Percentiles rank a stretch among this genome's conserved stretches.
Conservation (phyloP, 2,797 vertebrate genomes). For the Chelon labrosus region DNA sequence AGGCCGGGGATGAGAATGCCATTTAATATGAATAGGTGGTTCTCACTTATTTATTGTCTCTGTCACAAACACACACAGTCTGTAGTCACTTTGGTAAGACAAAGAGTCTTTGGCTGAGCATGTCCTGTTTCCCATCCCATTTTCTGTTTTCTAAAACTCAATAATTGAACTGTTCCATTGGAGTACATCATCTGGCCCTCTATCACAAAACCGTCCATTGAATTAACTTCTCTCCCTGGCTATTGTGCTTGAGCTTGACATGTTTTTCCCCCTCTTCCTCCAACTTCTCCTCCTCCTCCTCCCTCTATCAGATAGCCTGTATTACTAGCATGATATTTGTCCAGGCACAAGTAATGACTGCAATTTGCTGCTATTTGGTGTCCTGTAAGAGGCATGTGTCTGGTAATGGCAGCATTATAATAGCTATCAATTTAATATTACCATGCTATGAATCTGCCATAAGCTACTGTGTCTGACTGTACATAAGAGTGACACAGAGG, state of each 20-base stretch:
- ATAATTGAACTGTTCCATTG: constrained; percentile 80
- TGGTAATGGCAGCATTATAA: constrained; percentile 75
- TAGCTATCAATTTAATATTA: constrained; percentile 75
- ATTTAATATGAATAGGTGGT: constrained; percentile 78
- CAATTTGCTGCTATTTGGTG: constrained; percentile 78
- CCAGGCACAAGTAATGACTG: constrained; percentile 73
- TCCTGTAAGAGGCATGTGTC: constrained; percentile 61
- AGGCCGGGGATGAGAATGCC: constrained; percentile 74
- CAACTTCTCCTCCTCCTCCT: constrained; percentile 6
- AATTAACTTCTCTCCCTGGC: constrained; percentile 69
- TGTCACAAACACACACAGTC: constrained; percentile 23
- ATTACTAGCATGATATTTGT: constrained; percentile 71
- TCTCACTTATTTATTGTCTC: constrained; percentile 69
- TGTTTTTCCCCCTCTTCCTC: constrained; percentile 33
- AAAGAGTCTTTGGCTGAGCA: constrained; percentile 67
- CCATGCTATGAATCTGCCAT: constrained; percentile 72
- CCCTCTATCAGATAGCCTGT: constrained; percentile 59
- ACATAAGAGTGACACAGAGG: constrained; percentile 44
- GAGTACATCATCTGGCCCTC: constrained; percentile 75
- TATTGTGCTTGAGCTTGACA: constrained; percentile 66
- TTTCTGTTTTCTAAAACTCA: constrained; percentile 82
- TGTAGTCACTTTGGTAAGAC: constrained; percentile 64
- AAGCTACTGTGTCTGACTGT: constrained; percentile 64
- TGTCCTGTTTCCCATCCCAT: constrained; percentile 73
- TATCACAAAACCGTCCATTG: constrained; percentile 66